Evolutionary conservation across 2,888 invertebrate genomes (phyloP).

Genomic region (Nemoura dubitans): DNA sequence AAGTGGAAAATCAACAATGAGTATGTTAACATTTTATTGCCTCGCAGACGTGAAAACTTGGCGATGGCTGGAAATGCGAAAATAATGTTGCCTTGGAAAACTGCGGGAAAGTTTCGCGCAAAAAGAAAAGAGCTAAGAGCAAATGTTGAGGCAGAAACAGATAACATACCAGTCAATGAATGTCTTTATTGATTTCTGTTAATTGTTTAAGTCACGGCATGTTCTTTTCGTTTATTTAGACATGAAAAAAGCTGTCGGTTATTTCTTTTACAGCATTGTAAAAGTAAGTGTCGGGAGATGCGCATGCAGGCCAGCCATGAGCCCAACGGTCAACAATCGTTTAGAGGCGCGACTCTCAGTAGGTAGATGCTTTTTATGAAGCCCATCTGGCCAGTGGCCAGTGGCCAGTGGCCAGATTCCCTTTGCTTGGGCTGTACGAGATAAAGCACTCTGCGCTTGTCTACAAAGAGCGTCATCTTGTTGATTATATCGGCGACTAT

Average conservation of each 20-base stretch:
- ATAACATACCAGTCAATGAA: neutral
- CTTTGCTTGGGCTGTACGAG: neutral
- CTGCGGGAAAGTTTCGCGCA: neutral
- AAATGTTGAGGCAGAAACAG: neutral
- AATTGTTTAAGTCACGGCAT: neutral
- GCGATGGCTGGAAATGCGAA: neutral
- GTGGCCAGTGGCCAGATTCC: too few species aligned
- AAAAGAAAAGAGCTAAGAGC: neutral
- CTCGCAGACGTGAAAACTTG: neutral
- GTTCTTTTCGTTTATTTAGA: neutral
- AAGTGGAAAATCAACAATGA: neutral
- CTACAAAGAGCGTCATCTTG: neutral
- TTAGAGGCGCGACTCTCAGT: neutral
- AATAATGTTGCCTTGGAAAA: neutral
- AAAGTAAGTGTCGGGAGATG: conserved; percentile 4
- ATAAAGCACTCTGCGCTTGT: neutral
- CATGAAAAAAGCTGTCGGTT: neutral
- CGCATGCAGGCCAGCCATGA: neutral
- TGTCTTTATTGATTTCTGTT: neutral
- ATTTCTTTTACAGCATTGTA: neutral
- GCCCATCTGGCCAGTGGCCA: too few species aligned
- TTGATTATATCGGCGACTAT: too few species aligned
- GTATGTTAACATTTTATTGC: neutral
- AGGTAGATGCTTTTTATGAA: neutral
- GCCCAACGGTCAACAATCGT: neutral